Evolutionary conservation across 2,113 vertebrate species (phyloP).

Genomic region (Chionis minor): DNA sequence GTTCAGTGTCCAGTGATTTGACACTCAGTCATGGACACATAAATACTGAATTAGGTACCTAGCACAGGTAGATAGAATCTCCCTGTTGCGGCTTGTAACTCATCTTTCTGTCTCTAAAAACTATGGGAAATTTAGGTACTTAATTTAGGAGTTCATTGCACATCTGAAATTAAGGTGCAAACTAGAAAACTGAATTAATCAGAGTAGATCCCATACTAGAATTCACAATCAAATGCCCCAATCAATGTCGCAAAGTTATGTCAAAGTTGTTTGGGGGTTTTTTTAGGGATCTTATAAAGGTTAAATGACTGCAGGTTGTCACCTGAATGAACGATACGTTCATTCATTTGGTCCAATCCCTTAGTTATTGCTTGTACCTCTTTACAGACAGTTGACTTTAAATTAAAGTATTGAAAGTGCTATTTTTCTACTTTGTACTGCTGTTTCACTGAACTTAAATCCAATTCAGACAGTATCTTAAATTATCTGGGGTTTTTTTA

Average conservation of each 20-base stretch:
- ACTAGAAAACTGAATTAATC: not conserved
- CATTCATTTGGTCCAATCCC: not conserved
- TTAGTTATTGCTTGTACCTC: not conserved
- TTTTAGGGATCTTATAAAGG: not conserved
- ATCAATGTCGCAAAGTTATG: not conserved
- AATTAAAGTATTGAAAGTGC: not conserved
- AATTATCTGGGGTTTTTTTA: not conserved
- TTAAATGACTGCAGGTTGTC: not conserved
- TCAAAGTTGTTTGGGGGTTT: not conserved
- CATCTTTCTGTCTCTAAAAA: not conserved
- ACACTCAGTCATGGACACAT: not conserved
- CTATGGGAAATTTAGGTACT: not conserved
- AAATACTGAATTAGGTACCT: not conserved
- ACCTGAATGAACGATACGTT: not conserved
- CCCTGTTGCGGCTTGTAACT: not conserved
- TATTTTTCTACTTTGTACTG: not conserved
- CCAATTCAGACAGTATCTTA: not conserved
- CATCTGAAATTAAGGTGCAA: not conserved
- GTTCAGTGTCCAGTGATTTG: not conserved
- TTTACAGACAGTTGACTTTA: not conserved
- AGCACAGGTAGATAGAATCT: not conserved
- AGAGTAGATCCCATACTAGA: not conserved
- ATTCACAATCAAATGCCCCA: not conserved
- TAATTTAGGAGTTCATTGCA: not conserved
- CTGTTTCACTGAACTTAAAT: not conserved